Conservation (phyloP, 2,797 vertebrate genomes). For the Acomys russatus region DNA sequence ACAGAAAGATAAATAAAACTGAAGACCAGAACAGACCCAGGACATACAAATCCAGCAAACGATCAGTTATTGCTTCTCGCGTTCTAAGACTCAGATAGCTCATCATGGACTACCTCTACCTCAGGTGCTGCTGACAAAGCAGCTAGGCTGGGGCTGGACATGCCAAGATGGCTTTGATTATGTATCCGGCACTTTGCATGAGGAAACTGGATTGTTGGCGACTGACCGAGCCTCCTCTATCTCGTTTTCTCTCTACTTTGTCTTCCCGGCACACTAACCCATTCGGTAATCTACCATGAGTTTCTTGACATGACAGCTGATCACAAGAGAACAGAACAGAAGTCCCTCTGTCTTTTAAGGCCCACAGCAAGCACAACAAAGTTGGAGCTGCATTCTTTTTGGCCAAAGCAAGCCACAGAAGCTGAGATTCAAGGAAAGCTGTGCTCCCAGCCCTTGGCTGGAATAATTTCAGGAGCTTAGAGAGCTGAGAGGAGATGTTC, state of each 20-base stretch:
- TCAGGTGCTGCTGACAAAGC: background rate
- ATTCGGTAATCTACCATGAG: background rate
- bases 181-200: background rate
- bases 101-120: background rate
- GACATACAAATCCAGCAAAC: background rate
- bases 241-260: background rate
- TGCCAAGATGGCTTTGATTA: background rate
- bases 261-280: background rate
- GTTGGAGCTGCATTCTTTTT: background rate
- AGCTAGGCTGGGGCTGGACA: background rate
- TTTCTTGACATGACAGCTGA: conserved; percentile 22
- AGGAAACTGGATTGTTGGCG: background rate
- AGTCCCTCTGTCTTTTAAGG: background rate
- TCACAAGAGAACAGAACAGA: conserved; percentile 21
- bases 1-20: background rate
- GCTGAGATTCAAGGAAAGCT: background rate
- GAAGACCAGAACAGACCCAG: conserved; percentile 7
- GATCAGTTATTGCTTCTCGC: conserved; percentile 2
- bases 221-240: background rate
- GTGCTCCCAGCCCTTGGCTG: background rate
- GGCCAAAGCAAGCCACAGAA: background rate
- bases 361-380: background rate
- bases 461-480: background rate
- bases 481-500: background rate
- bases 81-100: conserved; percentile 40